Evolutionary conservation across 2,888 invertebrate genomes (phyloP).

Genomic region (Chloroclysta siterata): DNA sequence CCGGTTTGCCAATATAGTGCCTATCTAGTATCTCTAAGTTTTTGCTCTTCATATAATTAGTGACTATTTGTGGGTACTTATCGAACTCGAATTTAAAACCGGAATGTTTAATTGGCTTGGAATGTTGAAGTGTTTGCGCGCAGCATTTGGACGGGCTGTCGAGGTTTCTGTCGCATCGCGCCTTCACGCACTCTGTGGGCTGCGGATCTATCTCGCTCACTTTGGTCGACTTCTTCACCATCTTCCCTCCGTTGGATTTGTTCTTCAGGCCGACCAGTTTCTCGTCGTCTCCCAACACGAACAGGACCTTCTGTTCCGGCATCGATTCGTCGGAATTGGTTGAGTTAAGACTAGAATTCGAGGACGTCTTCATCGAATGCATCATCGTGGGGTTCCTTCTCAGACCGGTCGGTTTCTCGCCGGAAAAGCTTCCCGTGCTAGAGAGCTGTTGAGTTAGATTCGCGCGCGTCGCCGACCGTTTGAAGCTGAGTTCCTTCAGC

Average conservation of each 20-base stretch:
- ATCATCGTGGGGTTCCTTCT: conserved; percentile 66
- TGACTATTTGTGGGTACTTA: conserved; percentile 90
- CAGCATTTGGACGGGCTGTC: conserved; percentile 77
- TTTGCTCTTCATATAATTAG: conserved; percentile 90
- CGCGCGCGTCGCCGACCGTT: conserved; percentile 67
- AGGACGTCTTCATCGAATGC: conserved; percentile 60
- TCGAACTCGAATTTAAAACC: conserved; percentile 90
- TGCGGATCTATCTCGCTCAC: conserved; percentile 55
- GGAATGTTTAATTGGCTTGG: conserved; percentile 87
- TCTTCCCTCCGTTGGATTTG: conserved; percentile 71
- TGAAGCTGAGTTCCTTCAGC: conserved; percentile 64
- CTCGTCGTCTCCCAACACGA: conserved; percentile 90
- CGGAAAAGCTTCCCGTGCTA: conserved; percentile 53
- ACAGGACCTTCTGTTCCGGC: conserved; percentile 83
- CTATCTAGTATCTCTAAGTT: conserved; percentile 87
- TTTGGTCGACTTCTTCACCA: conserved; percentile 75
- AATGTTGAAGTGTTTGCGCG: conserved; percentile 82
- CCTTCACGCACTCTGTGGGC: conserved; percentile 49
- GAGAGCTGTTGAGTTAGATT: conserved; percentile 73
- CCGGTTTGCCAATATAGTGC: conserved; percentile 84
- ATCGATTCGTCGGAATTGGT: conserved; percentile 63
- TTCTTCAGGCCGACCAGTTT: conserved; percentile 87
- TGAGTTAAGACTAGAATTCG: conserved; percentile 70
- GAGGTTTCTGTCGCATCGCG: conserved; percentile 52
- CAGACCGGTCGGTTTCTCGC: conserved; percentile 50